A percentile compares a stretch with the other conserved stretches of the same genome.
These are phyloP conservation scores for Pseudopodoces humilis DNA, from an alignment of 2,113 vertebrate species.

Conservation along the genomic window DNA sequence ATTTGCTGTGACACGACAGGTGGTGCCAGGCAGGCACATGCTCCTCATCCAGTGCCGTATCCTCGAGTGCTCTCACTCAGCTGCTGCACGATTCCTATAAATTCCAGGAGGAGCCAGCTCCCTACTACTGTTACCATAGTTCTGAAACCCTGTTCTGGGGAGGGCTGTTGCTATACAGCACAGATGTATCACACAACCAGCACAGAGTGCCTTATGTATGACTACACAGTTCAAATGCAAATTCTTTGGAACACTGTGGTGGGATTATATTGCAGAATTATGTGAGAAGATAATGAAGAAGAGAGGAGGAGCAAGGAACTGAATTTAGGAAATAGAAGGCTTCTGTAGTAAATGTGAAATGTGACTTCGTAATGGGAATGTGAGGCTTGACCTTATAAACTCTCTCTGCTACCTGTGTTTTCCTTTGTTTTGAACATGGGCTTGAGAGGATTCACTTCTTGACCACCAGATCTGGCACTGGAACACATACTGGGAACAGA, in stretches of 20 bases:
- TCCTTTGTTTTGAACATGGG: background rate
- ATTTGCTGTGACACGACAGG: background rate
- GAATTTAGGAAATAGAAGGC: background rate
- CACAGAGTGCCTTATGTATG: background rate
- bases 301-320: background rate
- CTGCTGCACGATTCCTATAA: rapidly evolving
- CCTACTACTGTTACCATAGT: rapidly evolving
- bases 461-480: background rate
- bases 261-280: background rate
- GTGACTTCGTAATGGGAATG: background rate
- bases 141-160: background rate
- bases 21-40: background rate
- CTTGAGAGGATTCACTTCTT: background rate
- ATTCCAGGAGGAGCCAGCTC: background rate
- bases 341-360: background rate
- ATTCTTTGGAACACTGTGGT: background rate
- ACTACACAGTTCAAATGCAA: background rate
- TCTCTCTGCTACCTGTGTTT: background rate
- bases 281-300: background rate
- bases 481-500: background rate
- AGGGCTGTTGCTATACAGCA: background rate
- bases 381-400: background rate
- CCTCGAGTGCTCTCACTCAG: background rate
- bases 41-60: background rate
- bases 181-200: background rate